Evolutionary conservation across 2,113 vertebrate genomes (phyloP).

Genomic region (Aptenodytes forsteri): DNA sequence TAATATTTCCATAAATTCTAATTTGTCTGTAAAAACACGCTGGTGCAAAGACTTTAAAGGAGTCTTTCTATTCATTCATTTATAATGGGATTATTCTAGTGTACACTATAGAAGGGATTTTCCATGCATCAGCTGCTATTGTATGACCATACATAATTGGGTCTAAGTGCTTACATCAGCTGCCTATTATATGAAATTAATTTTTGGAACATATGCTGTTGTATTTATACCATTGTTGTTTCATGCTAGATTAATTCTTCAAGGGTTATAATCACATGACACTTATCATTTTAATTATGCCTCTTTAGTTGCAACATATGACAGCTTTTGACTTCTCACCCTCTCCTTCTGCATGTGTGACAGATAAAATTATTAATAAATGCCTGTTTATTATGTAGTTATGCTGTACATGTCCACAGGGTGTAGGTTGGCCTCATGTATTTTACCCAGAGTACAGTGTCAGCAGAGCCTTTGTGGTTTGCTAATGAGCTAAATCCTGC

Average conservation of each 20-base stretch:
- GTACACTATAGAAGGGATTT: conserved; percentile 50
- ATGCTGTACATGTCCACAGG: conserved; percentile 74
- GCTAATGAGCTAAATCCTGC: conserved; percentile 77
- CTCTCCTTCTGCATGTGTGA: conserved; percentile 72
- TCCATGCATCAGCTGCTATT: conserved; percentile 50
- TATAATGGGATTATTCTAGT: conserved; percentile 63
- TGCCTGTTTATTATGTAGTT: conserved; percentile 81
- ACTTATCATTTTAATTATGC: conserved; percentile 80
- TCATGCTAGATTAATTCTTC: conserved; percentile 78
- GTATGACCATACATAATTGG: conserved; percentile 51
- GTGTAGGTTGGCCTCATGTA: conserved; percentile 68
- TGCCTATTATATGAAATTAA: conserved; percentile 70
- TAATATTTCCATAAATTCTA: background rate
- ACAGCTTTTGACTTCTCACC: conserved; percentile 78
- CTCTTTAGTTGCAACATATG: conserved; percentile 76
- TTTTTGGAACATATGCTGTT: conserved; percentile 72
- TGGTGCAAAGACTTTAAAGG: background rate
- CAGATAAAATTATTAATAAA: conserved; percentile 82
- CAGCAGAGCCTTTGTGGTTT: conserved; percentile 71
- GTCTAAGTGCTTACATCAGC: conserved; percentile 66
- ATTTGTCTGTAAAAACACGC: background rate
- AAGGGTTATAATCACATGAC: conserved; percentile 77
- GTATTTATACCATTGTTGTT: conserved; percentile 72
- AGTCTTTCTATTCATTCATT: conserved; percentile 53
- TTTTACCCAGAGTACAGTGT: conserved; percentile 69